A percentile compares a stretch with the other conserved stretches of the same genome.
phyloP scores from a whole-genome alignment of 2,888 invertebrate species.

The Lasius platythorax region DNA sequence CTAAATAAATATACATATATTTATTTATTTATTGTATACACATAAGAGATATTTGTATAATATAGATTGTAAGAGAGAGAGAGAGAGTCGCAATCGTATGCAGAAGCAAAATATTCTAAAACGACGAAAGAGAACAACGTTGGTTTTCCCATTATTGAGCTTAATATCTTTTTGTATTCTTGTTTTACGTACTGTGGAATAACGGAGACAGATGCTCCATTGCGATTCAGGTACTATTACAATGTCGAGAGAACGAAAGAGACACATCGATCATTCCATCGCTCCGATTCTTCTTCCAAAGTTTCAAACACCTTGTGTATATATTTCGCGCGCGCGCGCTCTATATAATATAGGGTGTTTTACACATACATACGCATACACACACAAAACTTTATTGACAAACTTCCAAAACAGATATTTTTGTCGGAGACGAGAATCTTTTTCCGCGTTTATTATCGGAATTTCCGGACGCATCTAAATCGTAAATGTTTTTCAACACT shows the following conservation, averaged over 20 bases:
- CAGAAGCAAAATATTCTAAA: slow-evolving; percentile 54
- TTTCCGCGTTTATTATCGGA: background rate
- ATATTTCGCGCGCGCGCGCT: background rate
- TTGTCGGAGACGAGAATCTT: background rate
- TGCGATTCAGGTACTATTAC: slow-evolving; percentile 24
- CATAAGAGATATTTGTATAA: slow-evolving; percentile 11
- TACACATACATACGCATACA: slow-evolving; percentile 5
- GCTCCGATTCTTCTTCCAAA: background rate
- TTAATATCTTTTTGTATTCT: background rate
- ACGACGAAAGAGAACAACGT: background rate
- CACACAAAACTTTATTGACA: slow-evolving; percentile 22
- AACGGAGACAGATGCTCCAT: background rate
- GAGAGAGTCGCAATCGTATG: background rate
- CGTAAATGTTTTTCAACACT: background rate
- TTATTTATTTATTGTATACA: slow-evolving; percentile 18
- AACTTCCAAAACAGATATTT: slow-evolving; percentile 22
- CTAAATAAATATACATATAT: background rate
- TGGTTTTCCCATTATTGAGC: background rate
- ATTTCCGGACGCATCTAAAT: background rate
- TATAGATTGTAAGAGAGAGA: slow-evolving; percentile 7
- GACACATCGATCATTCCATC: slow-evolving; percentile 8
- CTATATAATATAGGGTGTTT: background rate
- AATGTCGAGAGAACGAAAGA: slow-evolving; percentile 5
- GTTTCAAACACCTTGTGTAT: slow-evolving; percentile 31
- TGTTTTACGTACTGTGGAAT: background rate